These are phyloP conservation scores for Bryconaethiops microstoma DNA, from an alignment of 2,797 vertebrate species.

Conservation along the genomic window DNA sequence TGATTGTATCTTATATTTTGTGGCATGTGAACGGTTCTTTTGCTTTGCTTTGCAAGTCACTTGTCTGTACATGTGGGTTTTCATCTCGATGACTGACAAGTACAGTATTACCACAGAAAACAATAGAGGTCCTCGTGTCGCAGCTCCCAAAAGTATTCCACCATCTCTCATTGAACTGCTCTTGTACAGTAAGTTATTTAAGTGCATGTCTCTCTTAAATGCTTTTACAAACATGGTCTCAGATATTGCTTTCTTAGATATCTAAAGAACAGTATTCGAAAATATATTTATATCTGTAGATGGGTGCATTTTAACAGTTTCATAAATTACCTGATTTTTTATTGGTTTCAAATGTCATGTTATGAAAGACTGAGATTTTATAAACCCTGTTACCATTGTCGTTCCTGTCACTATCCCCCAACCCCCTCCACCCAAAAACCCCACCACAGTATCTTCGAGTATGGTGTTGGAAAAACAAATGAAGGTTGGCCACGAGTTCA, in stretches of 20 bases:
- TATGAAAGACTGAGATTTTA: conserved; percentile 59
- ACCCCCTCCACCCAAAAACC: neutral
- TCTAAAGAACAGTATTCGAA: conserved; percentile 66
- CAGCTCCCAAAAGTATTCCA: conserved; percentile 58
- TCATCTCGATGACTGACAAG: conserved; percentile 55
- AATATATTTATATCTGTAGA: conserved; percentile 64
- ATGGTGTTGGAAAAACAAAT: conserved; percentile 42
- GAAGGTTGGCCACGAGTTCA: conserved; percentile 43
- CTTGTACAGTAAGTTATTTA: conserved; percentile 81
- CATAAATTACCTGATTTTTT: conserved; percentile 59
- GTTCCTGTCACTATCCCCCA: conserved; percentile 36
- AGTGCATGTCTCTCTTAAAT: conserved; percentile 68
- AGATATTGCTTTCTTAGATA: conserved; percentile 57
- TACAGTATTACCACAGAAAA: conserved; percentile 61
- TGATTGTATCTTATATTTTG: conserved; percentile 38
- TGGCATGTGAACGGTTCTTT: neutral
- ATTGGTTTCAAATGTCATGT: conserved; percentile 53
- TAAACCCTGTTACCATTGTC: conserved; percentile 49
- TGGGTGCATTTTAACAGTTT: conserved; percentile 59
- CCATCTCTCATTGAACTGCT: conserved; percentile 56
- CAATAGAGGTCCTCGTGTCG: conserved; percentile 53
- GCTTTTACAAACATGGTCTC: conserved; percentile 64
- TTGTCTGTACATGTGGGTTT: conserved; percentile 27
- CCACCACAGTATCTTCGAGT: neutral
- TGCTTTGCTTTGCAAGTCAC: neutral